Evolutionary conservation across 1,140 invertebrate species (phyloP), one percentile per base, ranked within the genome.

Genomic region (Planococcus citri): DNA sequence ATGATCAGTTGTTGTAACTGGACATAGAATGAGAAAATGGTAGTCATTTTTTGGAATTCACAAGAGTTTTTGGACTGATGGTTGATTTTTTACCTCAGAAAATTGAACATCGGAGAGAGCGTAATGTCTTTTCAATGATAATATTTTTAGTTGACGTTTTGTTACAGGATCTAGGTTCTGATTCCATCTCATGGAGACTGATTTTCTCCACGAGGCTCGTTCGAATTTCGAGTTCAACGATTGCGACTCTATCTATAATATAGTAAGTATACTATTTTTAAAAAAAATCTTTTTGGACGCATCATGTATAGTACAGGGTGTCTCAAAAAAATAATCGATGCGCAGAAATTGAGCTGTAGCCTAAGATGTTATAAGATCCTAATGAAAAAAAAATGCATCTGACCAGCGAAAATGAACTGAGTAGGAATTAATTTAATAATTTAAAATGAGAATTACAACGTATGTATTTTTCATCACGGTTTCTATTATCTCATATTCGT

Each of bases 41-140:
- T n/a, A n/a, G n/a, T 38, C 24, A 58, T 20, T 29, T 22, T 64
- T 33, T 17, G n/a, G 41, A 51, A 6, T 14, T 17, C 41, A n/a
- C 17, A 14, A 17, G 41, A 17, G 17, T 51, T 51, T 51, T 9
- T 51, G 12, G 17, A 20, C 4, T 33, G 12, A 33, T 33, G 3
- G 4, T 33, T 33, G 12, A 33, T 3, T 3, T 33, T 17, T 51
- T 78, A 91, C 88, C 82, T 91, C 86, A 70, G 83, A 82, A 73
- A 88, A 86, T 77, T 90, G 88, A 27, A 88, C 84, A 75, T 90
- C 87, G 0, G 84, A 80, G 17, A 94, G 78, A 2, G 88, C 86
- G 25, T 88, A 84, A 20, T 86, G 82, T 60, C 90, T 90, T 70
- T 84, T 82, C 12, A 86, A 80, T 0, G 87, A 82, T 4, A 93